Conservation (phyloP, 2,113 vertebrate species). For the Naja naja region DNA sequence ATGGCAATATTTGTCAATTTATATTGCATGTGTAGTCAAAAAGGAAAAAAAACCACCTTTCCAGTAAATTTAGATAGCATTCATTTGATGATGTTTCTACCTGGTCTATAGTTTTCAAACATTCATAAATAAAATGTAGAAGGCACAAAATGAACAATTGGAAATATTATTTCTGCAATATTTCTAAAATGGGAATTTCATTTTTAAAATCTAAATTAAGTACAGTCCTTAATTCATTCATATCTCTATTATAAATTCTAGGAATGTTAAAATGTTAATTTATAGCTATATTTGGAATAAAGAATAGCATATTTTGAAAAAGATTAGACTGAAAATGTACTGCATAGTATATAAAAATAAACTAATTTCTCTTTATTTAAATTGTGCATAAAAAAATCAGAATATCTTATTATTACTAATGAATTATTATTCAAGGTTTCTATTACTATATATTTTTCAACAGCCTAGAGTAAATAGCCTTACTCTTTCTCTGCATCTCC, state of each 20-base stretch:
- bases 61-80: not conserved
- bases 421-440: constrained; percentile 5
- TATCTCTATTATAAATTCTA: not conserved
- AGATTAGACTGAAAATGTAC: not conserved
- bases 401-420: not conserved
- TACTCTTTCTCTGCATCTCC: constrained; percentile 90
- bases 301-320: not conserved
- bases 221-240: not conserved
- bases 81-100: not conserved
- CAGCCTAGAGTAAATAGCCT: constrained; percentile 69
- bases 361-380: not conserved
- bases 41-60: not conserved
- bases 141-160: not conserved
- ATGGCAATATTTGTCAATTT: not conserved
- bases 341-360: not conserved
- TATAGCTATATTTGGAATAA: not conserved
- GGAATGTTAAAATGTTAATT: not conserved
- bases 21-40: not conserved
- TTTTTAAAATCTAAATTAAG: not conserved
- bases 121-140: not conserved
- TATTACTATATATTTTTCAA: constrained; percentile 49
- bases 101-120: not conserved
- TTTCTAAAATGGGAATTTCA: not conserved
- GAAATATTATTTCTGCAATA: not conserved
- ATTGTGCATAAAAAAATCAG: not conserved